phyloP scores from a whole-genome alignment of 2,888 invertebrate genomes.

The Chaitophorus viminalis region DNA sequence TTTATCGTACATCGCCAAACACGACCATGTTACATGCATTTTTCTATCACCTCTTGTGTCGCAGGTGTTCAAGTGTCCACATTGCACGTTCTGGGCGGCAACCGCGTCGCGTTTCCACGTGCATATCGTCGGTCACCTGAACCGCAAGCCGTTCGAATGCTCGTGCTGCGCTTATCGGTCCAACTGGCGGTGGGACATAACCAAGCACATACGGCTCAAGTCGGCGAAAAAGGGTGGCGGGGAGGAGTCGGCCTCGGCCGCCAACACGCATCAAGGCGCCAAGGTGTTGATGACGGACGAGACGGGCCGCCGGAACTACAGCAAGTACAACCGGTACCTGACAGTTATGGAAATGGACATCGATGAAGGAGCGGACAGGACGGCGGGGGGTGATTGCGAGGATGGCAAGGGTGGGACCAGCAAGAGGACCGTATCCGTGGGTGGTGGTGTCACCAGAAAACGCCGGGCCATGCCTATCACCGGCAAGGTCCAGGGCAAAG shows the following conservation, averaged over 20 bases:
- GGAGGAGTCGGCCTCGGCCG: constrained; percentile 75
- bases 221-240: constrained; percentile 81
- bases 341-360: constrained; percentile 73
- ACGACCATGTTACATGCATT: too few species aligned
- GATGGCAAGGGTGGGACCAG: constrained; percentile 53
- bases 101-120: constrained; percentile 93
- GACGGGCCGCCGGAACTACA: constrained; percentile 88
- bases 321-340: constrained; percentile 91
- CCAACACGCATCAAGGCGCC: constrained; percentile 82
- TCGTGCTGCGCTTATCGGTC: constrained; percentile 92
- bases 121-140: constrained; percentile 91
- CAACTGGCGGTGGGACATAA: constrained; percentile 97
- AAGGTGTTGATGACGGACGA: constrained; percentile 91
- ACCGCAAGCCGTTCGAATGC: constrained; percentile 94
- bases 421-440: constrained; percentile 35
- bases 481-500: not conserved
- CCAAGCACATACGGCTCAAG: constrained; percentile 92
- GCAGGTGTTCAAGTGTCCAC: constrained; percentile 88
- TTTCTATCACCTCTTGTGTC: not conserved
- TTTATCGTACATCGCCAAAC: too few species aligned
- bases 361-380: constrained; percentile 64
- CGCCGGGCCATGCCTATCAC: not conserved
- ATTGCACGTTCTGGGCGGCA: constrained; percentile 91
- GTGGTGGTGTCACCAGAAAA: not conserved
- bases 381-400: constrained; percentile 47